These are phyloP conservation scores for Monomorium pharaonis DNA, from an alignment of 1,140 invertebrate species.

Conservation along the genomic window DNA sequence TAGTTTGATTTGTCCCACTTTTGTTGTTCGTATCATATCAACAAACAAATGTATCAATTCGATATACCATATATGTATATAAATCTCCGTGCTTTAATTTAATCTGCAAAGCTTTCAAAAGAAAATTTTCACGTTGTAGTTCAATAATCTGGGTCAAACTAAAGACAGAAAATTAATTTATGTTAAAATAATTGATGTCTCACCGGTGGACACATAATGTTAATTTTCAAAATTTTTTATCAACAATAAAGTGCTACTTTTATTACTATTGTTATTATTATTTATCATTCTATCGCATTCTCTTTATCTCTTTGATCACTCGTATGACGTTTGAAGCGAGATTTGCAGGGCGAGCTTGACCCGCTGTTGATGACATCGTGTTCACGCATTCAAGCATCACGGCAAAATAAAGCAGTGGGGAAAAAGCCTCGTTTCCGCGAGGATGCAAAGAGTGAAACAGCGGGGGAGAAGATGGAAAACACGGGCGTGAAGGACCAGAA, in stretches of 20 bases:
- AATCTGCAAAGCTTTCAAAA: neutral
- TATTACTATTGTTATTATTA: neutral
- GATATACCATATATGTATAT: neutral
- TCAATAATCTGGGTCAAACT: neutral
- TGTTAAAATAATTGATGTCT: neutral
- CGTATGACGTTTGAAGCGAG: constrained; percentile 1
- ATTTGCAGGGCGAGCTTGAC: constrained; percentile 1
- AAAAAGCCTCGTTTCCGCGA: neutral
- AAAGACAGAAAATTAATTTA: neutral
- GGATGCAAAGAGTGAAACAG: constrained; percentile 28
- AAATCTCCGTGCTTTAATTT: neutral
- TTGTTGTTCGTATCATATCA: neutral
- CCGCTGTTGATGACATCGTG: neutral
- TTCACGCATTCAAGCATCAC: constrained; percentile 27
- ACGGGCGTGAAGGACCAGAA: constrained; percentile 36
- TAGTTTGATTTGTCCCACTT: neutral
- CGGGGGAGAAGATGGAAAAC: constrained; percentile 37
- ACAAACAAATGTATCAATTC: neutral
- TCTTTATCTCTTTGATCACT: neutral
- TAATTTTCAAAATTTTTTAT: neutral
- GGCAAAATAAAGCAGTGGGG: constrained; percentile 12
- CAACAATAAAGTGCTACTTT: neutral
- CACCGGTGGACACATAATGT: neutral
- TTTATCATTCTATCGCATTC: neutral
- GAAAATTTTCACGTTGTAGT: neutral